A percentile compares a stretch with the other conserved stretches of the same genome.
phyloP scores from a whole-genome alignment of 2,113 vertebrate genomes.

The Fregata magnificens region DNA sequence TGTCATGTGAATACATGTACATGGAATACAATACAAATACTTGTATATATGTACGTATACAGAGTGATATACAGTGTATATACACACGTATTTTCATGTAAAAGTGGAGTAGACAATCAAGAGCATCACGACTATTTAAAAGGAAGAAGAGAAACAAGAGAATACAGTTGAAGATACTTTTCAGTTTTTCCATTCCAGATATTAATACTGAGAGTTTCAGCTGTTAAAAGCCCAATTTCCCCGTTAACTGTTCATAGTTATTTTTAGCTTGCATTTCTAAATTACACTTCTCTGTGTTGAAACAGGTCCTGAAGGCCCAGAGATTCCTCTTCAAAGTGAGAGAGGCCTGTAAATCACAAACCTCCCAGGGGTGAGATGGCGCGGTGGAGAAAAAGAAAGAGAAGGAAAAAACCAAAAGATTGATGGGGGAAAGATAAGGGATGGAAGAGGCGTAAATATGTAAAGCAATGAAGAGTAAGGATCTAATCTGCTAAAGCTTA shows the following conservation, averaged over 20 bases:
- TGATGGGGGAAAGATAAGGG: background rate
- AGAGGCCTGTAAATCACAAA: background rate
- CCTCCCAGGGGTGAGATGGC: background rate
- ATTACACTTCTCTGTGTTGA: background rate
- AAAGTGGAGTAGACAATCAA: background rate
- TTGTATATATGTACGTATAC: too few species aligned
- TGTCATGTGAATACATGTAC: background rate
- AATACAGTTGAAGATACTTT: background rate
- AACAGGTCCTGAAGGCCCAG: background rate
- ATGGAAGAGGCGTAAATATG: accelerated
- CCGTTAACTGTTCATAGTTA: background rate
- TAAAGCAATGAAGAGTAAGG: background rate
- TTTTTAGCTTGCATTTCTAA: background rate
- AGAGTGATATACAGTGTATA: background rate
- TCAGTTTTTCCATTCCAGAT: background rate
- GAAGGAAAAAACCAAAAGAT: too few species aligned
- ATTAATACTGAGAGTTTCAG: background rate
- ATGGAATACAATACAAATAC: background rate
- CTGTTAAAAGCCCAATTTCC: background rate
- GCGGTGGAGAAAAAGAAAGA: too few species aligned
- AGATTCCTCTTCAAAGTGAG: background rate
- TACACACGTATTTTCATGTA: background rate
- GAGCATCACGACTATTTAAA: background rate
- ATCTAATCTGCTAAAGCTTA: background rate
- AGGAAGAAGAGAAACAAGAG: background rate